Base-by-base conservation (phyloP, 2,797 vertebrate genomes). In the Sebastes dallii region DNA sequence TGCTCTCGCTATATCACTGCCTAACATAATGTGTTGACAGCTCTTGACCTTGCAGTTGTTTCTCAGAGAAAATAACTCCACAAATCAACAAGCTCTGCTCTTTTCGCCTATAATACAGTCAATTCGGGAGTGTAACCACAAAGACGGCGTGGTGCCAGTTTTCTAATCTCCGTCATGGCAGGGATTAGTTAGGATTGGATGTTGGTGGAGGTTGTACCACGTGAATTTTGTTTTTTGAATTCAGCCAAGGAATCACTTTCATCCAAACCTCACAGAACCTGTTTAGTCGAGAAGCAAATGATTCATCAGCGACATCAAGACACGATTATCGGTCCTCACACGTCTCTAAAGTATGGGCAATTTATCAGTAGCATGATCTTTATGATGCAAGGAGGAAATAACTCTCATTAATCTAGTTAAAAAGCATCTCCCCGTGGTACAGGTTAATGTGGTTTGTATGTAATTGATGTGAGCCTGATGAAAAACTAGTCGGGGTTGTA, bases 251-350 rank as follows among this genome's bases (percentile, higher is more conserved):
- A 80, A 72, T 71, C 24, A 46, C 72, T 82, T 86, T 83, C 59
- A 85, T 86, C 82, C 62, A 50, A 82, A 76, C 72, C 58, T 84
- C 56, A 75, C 67, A 62, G 61, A 80, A 77, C 52, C 67, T 12
- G 32, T 89, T 89, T 64, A 82, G 85, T 91, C 76, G 80, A 65
- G 73, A 54, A 85, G 65, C 76, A 81, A 80, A 80, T 85, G 78
- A 91, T 88, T 91, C 86, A 91, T 93, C 86, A 89, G 70, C 75
- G 84, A 59, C 76, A 87, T 75, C 75, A 72, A 65, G 50, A 75
- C 62, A 27, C 16, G 22, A 88, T 92, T 71, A 86, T 85, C 58
- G 36, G 81, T 89, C 81, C 90, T 88, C 83, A 86, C 66, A 78
- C 60, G 82, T 67, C 80, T 80, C 56, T 83, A 56, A 69, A 80